phyloP scores from a whole-genome alignment of 2,797 vertebrate genomes.

The Phoebastria nigripes region DNA sequence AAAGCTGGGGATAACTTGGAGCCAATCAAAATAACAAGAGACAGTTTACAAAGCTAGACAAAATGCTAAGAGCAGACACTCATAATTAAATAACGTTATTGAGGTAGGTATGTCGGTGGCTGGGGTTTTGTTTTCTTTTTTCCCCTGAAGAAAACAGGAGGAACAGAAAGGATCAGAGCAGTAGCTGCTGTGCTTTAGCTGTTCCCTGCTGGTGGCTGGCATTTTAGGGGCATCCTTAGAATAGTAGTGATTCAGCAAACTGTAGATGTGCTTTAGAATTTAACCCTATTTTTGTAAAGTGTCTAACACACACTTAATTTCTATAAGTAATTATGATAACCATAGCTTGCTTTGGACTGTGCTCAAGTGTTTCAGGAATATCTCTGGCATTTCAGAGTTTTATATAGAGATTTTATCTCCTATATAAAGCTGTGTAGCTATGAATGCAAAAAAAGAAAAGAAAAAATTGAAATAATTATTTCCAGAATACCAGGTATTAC shows the following conservation, averaged over 20 bases:
- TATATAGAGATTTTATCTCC: background rate
- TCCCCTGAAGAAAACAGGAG: background rate
- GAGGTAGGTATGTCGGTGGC: background rate
- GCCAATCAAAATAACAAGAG: background rate
- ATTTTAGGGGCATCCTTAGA: background rate
- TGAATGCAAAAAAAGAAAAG: background rate
- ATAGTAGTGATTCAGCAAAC: background rate
- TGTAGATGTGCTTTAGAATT: background rate
- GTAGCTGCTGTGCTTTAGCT: background rate
- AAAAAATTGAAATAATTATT: background rate
- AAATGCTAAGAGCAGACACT: background rate
- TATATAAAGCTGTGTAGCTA: background rate
- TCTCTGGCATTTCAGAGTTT: background rate
- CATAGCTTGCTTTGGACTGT: background rate
- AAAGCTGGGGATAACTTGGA: background rate
- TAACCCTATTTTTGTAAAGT: background rate
- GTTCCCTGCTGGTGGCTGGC: background rate
- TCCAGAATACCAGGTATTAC: background rate
- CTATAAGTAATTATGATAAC: background rate
- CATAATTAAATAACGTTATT: background rate
- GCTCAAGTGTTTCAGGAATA: background rate
- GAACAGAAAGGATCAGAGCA: background rate
- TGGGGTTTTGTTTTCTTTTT: background rate
- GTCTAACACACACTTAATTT: background rate
- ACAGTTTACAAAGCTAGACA: background rate